A percentile compares a stretch with the other conserved stretches of the same genome.
phyloP scores from a whole-genome alignment of 1,140 invertebrate species.

The Bombus impatiens region DNA sequence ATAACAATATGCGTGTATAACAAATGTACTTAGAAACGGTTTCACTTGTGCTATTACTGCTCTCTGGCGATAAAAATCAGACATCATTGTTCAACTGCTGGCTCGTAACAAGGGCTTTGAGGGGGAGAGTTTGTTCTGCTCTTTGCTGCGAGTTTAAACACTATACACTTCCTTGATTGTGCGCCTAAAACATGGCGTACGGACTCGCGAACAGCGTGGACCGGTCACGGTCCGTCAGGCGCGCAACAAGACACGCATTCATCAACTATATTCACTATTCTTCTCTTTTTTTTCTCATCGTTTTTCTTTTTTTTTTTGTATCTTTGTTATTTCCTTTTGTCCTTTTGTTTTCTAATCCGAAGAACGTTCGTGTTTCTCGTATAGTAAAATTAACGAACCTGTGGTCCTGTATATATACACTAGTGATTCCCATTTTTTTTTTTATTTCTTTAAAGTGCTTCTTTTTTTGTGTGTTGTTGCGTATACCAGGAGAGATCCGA shows the following conservation, averaged over 20 bases:
- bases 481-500: conserved; percentile 63
- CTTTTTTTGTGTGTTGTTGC: conserved; percentile 25
- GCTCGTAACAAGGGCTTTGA: conserved; percentile 66
- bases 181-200: conserved; percentile 51
- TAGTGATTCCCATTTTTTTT: conserved; percentile 65
- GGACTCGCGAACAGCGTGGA: conserved; percentile 57
- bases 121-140: conserved; percentile 54
- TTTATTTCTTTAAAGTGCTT: conserved; percentile 26
- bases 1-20: conserved; percentile 74
- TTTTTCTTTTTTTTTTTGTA: conserved; percentile 39
- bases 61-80: conserved; percentile 67
- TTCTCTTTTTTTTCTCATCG: conserved; percentile 23
- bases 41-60: conserved; percentile 70
- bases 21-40: conserved; percentile 72
- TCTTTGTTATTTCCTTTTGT: conserved; percentile 11
- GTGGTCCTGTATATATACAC: conserved; percentile 65
- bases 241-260: conserved; percentile 55
- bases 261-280: conserved; percentile 32
- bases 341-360: conserved; percentile 8
- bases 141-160: conserved; percentile 61
- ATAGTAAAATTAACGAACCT: conserved; percentile 69
- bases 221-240: conserved; percentile 62
- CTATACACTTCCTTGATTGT: conserved; percentile 66
- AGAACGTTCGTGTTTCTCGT: conserved; percentile 23
- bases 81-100: conserved; percentile 70